Base-by-base conservation (phyloP, 2,797 vertebrate genomes). In the Pangasius djambal region DNA sequence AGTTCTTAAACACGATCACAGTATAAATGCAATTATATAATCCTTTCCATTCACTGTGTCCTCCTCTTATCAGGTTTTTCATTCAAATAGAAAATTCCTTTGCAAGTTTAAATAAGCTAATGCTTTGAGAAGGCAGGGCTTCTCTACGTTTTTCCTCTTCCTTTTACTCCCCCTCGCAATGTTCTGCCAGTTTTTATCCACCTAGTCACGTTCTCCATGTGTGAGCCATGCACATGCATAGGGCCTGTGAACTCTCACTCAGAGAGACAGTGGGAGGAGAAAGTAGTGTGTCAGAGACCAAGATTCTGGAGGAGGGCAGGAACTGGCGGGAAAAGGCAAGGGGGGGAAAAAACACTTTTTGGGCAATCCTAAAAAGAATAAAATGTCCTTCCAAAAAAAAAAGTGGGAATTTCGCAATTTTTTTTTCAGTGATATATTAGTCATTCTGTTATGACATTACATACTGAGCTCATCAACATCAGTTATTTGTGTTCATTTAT, bases 301-400 rank as follows among this genome's bases (percentile, higher is more conserved):
- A 31, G 75, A 59, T 31, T 85, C 6, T 61, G 70, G 90, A 93
- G 87, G 90, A 94, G 83, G 37, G 89, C 89, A 93, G 63, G 15
- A 59, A 86, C 48, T 25, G 22, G 50, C 52, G 37, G 88, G 72
- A 52, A 88, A 31, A 3, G 25, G 34, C 16, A 0, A 52, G 6
- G n/a, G 57, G 20, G 61, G 6, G 3, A 31, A 25, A 52, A 31
- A 59, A 72, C n/a, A 67, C 2, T 10, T 48, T 22, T 87, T 89
- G 88, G 25, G 86, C 48, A 89, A 89, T 75, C 15, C 8, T 55
- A 31, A 65, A 78, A 65, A 61, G 4, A 70, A 87, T 22, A 16
- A 77, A 77, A 20, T 63, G 82, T 74, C 12, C 40, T 74, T 50
- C n/a, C 18, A 52, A 81, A 77, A 52, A 81, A 77, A 52, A 44